Evolutionary conservation across 2,113 vertebrate genomes (phyloP).

Genomic region (Enhydra lutris): DNA sequence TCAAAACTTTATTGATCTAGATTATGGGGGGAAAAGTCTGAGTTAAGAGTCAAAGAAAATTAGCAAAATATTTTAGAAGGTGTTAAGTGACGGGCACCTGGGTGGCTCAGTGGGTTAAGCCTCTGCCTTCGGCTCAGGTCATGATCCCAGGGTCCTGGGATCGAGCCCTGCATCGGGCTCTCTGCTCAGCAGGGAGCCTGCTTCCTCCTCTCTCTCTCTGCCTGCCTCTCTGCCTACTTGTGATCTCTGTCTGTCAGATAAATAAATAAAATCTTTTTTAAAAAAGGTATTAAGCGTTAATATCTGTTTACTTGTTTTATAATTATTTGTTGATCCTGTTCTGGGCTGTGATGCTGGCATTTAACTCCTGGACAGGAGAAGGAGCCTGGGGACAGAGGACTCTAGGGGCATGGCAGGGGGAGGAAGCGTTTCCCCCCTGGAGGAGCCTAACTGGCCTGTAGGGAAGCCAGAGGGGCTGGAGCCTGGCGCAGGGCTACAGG

Average conservation of each 20-base stretch:
- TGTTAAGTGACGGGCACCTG: background rate
- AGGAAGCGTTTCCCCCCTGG: no score
- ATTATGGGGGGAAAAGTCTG: background rate
- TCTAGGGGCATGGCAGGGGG: accelerated
- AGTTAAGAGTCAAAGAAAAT: background rate
- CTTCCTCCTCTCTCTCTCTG: no score
- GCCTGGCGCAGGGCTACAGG: background rate
- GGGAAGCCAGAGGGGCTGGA: background rate
- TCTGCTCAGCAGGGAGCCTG: no score
- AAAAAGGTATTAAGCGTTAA: background rate
- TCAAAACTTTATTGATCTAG: background rate
- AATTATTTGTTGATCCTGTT: background rate
- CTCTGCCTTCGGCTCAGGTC: no score
- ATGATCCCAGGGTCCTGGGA: no score
- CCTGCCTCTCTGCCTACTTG: no score
- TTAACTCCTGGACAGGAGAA: no score
- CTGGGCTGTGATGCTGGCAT: background rate
- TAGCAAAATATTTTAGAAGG: background rate
- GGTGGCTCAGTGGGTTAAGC: no score
- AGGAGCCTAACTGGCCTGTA: background rate
- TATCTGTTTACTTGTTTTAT: background rate
- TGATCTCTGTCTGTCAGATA: no score
- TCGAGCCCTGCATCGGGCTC: no score
- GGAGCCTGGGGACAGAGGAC: background rate
- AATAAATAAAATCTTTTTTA: no score